These are phyloP conservation scores for rabbit (Oryctolagus cuniculus) DNA, from an alignment of 2,113 vertebrate genomes.

Conservation along the genomic window mOryCun1.1 NC_091433.1:109090501-109091000, in stretches of 20 bases:
- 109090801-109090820: not conserved
- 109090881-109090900: constrained; percentile 20
- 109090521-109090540: too few relatives aligned
- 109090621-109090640: too few relatives aligned
- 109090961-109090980: constrained; percentile 86
- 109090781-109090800: not conserved
- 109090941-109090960: not conserved
- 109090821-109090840: constrained; percentile 17
- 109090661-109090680: constrained; percentile 26
- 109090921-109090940: not conserved
- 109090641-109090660: not conserved
- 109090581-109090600: too few relatives aligned
- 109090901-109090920: not conserved
- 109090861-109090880: constrained; percentile 12
- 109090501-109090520: too few relatives aligned
- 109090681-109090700: constrained; percentile 4
- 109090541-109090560: too few relatives aligned
- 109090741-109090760: constrained; percentile 11
- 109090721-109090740: constrained; percentile 7
- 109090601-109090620: too few relatives aligned
- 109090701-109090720: constrained; percentile 26
- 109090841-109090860: not conserved
- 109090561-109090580: too few relatives aligned
- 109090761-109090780: not conserved
- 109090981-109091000: constrained; percentile 86